Percentiles rank a stretch among this genome's conserved stretches.
phyloP scores from a whole-genome alignment of 1,140 invertebrate genomes.

The Tetramorium simillimum region DNA sequence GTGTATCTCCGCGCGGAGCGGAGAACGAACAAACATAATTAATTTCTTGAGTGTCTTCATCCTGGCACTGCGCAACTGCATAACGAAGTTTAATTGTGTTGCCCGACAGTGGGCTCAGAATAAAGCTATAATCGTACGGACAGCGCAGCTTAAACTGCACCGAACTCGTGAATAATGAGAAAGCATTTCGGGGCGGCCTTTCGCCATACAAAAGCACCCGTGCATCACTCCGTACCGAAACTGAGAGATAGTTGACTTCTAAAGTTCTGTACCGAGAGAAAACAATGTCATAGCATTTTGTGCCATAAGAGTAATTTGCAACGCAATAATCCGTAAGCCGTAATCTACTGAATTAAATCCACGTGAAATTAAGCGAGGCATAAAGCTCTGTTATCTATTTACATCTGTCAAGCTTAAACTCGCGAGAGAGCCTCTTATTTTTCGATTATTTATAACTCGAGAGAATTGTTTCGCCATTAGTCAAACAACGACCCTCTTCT shows the following conservation, averaged over 20 bases:
- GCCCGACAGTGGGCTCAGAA: constrained; percentile 46
- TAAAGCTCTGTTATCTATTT: constrained; percentile 18
- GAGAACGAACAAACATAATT: constrained; percentile 51
- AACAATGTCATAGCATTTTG: background rate
- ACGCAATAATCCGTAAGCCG: constrained; percentile 8
- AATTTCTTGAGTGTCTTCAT: constrained; percentile 62
- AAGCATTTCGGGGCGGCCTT: constrained; percentile 24
- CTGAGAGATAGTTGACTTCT: constrained; percentile 20
- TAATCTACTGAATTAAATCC: background rate
- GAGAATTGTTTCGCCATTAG: background rate
- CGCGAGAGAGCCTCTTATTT: background rate
- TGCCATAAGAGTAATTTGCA: constrained; percentile 14
- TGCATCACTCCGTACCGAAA: constrained; percentile 18
- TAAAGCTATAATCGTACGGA: constrained; percentile 49
- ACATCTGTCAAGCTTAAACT: background rate
- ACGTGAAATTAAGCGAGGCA: background rate
- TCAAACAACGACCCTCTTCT: background rate
- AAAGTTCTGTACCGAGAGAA: background rate
- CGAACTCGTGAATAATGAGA: constrained; percentile 58
- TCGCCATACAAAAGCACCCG: constrained; percentile 21
- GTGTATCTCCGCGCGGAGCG: background rate
- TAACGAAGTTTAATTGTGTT: constrained; percentile 61
- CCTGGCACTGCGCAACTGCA: constrained; percentile 42
- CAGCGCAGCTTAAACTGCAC: constrained; percentile 36
- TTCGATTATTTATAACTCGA: background rate